Evolutionary conservation across 2,888 invertebrate species (phyloP).

Genomic region (Polymixis lichenea): DNA sequence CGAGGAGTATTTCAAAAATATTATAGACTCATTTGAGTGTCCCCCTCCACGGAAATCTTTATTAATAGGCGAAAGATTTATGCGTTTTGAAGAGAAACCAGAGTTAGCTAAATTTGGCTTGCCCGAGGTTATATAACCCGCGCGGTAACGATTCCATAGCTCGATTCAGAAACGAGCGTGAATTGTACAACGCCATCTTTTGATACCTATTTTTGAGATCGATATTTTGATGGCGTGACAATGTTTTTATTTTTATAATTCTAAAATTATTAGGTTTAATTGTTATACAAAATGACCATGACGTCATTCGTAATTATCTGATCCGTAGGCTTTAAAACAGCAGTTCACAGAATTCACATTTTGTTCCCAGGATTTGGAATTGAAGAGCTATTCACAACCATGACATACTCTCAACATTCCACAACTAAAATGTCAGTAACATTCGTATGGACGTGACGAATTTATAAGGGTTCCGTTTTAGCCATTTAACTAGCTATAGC

Average conservation of each 20-base stretch:
- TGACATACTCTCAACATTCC: background rate
- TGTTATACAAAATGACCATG: background rate
- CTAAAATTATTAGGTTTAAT: no score
- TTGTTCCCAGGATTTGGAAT: background rate
- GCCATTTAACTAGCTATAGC: background rate
- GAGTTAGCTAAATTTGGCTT: constrained; percentile 77
- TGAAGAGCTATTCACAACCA: background rate
- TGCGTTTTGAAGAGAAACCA: constrained; percentile 92
- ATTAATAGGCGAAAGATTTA: constrained; percentile 95
- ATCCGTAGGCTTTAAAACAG: background rate
- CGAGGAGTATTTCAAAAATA: background rate
- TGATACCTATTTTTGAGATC: background rate
- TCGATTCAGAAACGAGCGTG: background rate
- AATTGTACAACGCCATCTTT: constrained; percentile 17
- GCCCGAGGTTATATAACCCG: background rate
- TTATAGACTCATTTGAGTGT: background rate
- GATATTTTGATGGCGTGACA: background rate
- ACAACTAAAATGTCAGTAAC: background rate
- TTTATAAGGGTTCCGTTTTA: background rate
- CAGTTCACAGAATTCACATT: background rate
- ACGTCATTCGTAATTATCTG: background rate
- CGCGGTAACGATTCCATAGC: background rate
- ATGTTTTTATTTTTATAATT: background rate
- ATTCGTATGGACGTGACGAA: background rate
- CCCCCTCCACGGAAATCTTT: constrained; percentile 93